Conservation (phyloP, 2,888 invertebrate species). For the Metellina segmentata region DNA sequence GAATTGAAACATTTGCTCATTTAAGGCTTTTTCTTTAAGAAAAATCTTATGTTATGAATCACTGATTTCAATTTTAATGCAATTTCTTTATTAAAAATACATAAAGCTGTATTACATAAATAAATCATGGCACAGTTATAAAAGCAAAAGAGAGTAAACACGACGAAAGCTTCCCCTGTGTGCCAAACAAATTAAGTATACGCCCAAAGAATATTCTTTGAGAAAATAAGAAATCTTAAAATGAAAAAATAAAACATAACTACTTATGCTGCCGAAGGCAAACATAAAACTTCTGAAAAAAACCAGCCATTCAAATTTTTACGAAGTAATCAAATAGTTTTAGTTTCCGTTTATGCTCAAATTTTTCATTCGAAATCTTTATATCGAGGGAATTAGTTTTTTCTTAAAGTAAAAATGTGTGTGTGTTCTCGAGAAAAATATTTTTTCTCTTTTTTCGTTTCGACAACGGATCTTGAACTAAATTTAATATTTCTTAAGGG, state of each 20-base stretch:
- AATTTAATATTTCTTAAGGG: conserved; percentile 74
- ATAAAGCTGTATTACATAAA: conserved; percentile 68
- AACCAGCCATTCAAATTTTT: conserved; percentile 70
- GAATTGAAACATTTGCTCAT: not conserved
- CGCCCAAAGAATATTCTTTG: conserved; percentile 41
- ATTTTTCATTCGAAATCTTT: conserved; percentile 70
- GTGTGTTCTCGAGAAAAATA: conserved; percentile 19
- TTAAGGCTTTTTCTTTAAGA: conserved; percentile 1
- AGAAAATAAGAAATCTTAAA: conserved; percentile 53
- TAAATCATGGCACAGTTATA: conserved; percentile 61
- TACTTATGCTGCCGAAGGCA: conserved; percentile 56
- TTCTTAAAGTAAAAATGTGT: conserved; percentile 46
- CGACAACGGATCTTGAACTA: conserved; percentile 62
- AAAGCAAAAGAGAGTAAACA: conserved; percentile 62
- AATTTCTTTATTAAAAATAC: conserved; percentile 66
- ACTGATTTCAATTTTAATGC: conserved; percentile 38
- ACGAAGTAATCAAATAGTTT: conserved; percentile 74
- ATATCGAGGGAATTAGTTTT: conserved; percentile 70
- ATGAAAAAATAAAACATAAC: conserved; percentile 47
- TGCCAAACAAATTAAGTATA: conserved; percentile 67
- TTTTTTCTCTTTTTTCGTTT: conserved; percentile 42
- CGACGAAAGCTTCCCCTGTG: conserved; percentile 45
- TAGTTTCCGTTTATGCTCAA: conserved; percentile 69
- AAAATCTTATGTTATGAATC: conserved; percentile 22
- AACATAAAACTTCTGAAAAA: conserved; percentile 66